phyloP scores from a whole-genome alignment of 2,113 vertebrate genomes.

The Nymphicus hollandicus region DNA sequence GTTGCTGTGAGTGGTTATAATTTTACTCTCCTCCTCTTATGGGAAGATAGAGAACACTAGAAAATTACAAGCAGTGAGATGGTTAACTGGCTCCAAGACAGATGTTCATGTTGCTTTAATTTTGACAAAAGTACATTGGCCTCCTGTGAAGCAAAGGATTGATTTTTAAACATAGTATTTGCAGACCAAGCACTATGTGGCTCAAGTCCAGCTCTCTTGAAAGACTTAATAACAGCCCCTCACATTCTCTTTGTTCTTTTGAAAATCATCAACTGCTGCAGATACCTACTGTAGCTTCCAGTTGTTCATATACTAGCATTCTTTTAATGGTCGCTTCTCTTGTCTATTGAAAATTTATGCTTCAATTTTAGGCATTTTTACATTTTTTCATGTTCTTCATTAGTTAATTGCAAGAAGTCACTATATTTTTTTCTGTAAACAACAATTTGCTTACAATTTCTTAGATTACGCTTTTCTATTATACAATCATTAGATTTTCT shows the following conservation, averaged over 20 bases:
- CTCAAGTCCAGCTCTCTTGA: constrained; percentile 45
- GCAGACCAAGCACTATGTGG: constrained; percentile 55
- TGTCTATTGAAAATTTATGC: background rate
- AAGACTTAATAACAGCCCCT: constrained; percentile 54
- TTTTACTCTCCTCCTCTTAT: background rate
- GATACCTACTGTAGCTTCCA: constrained; percentile 39
- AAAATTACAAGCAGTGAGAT: background rate
- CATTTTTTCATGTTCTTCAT: background rate
- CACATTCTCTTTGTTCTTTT: constrained; percentile 63
- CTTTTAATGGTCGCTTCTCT: background rate
- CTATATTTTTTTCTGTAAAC: background rate
- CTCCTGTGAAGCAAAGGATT: constrained; percentile 62
- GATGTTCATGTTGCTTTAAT: constrained; percentile 51
- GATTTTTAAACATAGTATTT: constrained; percentile 67
- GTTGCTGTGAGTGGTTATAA: background rate
- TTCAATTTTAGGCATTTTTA: background rate
- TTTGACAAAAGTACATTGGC: constrained; percentile 56
- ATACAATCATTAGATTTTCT: background rate
- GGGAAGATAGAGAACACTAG: background rate
- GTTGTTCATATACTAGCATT: background rate
- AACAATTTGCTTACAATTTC: background rate
- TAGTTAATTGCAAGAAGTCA: background rate
- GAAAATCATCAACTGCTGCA: constrained; percentile 48
- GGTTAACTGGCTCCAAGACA: constrained; percentile 44
- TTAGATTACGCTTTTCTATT: background rate